Percentiles rank a stretch among this genome's conserved stretches.
Evolutionary conservation across 2,888 invertebrate species (phyloP).

Genomic region (Microplitis manilae): DNA sequence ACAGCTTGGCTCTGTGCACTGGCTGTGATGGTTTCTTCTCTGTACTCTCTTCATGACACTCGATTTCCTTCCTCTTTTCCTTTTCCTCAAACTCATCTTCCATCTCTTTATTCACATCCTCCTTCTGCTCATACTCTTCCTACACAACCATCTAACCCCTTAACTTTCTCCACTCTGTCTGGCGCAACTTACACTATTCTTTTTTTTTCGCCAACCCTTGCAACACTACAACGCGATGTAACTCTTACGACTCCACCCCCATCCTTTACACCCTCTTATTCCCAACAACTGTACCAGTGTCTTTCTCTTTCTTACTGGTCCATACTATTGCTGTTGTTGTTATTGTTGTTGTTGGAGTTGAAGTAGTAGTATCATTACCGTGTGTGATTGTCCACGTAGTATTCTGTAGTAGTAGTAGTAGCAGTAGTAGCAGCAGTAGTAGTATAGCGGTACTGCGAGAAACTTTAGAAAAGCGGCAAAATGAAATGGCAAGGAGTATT

Average conservation of each 20-base stretch:
- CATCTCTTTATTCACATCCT: slow-evolving; percentile 11
- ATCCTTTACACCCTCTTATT: slow-evolving; percentile 20
- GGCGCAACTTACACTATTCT: neutral
- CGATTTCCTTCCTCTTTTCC: slow-evolving; percentile 39
- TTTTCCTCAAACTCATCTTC: slow-evolving; percentile 2
- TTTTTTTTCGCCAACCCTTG: neutral
- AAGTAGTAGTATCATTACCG: neutral
- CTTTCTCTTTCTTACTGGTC: slow-evolving; percentile 1
- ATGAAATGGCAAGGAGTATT: slow-evolving; percentile 22
- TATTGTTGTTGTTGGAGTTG: neutral
- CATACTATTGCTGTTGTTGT: neutral
- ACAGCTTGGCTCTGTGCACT: slow-evolving; percentile 41
- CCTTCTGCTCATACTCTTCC: neutral
- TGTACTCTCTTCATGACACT: slow-evolving; percentile 9
- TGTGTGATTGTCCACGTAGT: neutral
- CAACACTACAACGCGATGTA: slow-evolving; percentile 5
- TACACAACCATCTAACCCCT: slow-evolving; percentile 4
- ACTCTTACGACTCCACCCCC: slow-evolving; percentile 2
- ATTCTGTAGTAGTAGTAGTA: neutral
- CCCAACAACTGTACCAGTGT: neutral
- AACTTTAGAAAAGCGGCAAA: neutral
- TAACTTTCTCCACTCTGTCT: slow-evolving; percentile 13
- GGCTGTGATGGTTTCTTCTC: slow-evolving; percentile 38
- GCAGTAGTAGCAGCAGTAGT: neutral
- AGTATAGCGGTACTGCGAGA: neutral